Evolutionary conservation across 2,797 vertebrate genomes (phyloP), one percentile per base, ranked within the genome.

Genomic region (Pelodytes ibericus): DNA sequence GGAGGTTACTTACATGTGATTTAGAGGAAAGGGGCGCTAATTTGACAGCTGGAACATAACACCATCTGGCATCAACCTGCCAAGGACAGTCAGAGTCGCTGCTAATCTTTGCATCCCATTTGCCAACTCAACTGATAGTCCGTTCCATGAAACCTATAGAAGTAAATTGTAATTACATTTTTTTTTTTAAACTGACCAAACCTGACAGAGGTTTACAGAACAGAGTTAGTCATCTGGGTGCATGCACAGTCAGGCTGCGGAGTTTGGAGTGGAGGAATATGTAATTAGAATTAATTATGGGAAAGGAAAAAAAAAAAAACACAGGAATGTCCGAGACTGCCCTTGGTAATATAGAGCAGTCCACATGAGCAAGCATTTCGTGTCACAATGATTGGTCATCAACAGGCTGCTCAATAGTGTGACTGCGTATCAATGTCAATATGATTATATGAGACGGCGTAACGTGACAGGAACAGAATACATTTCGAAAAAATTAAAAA

Each of bases 81-180:
- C 58, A 41, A 44, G 58, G 58, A 27, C 57, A 61, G 24, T 57
- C 18, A 22, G 29, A 27, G 8, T 44, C 18, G 41, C 15, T 44
- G 22, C 16, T 49, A 49, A 51, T 16, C 15, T 22, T 33, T 22
- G 2, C 53, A 25, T 74, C 18, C 9, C 57, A 33, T 57, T 53
- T 76, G 36, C n/a, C 24, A 60, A 25, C 2, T 27, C 29, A 67
- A n/a, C 16, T 11, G 20, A 75, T 36, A 49, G 44, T 66, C 18
- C 25, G 44, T 74, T 44, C 63, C 22, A 67, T 44, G 20, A 74
- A 49, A 15, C 25, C 22, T 22, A n/a, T n/a, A n/a, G n/a, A 10
- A 13, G 66, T 63, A 76, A 71, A 76, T 69, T 70, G 39, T 64
- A 60, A 63, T 76, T 71, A 56, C 11, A 18, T n/a, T n/a, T n/a